phyloP scores from a whole-genome alignment of 2,888 invertebrate genomes.

The Hydriomena furcata region DNA sequence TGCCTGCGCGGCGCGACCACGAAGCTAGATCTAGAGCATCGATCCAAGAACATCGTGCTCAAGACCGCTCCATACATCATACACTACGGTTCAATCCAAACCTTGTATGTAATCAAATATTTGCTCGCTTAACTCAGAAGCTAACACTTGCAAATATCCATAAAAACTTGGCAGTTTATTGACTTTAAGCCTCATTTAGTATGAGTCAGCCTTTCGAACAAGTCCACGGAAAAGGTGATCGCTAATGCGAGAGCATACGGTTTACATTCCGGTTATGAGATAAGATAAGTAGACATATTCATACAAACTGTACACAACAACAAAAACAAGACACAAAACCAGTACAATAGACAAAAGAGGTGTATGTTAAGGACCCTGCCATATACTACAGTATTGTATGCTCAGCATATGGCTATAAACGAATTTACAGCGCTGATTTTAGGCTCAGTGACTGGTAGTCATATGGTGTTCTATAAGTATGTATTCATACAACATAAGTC shows the following conservation, averaged over 20 bases:
- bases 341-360: too few species aligned
- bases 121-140: constrained; percentile 41
- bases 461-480: constrained; percentile 40
- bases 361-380: too few species aligned
- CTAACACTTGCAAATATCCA: constrained; percentile 42
- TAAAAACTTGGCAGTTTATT: constrained; percentile 55
- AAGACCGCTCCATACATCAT: constrained; percentile 56
- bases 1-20: constrained; percentile 67
- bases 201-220: constrained; percentile 55
- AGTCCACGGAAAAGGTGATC: constrained; percentile 46
- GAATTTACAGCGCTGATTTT: too few species aligned
- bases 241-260: constrained; percentile 42
- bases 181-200: constrained; percentile 54
- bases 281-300: too few species aligned
- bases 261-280: constrained; percentile 44
- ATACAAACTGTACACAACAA: too few species aligned
- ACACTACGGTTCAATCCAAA: constrained; percentile 58
- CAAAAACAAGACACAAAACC: too few species aligned
- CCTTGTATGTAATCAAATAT: constrained; percentile 41
- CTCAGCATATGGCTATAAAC: too few species aligned
- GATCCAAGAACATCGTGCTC: constrained; percentile 61
- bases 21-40: constrained; percentile 71
- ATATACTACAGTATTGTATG: too few species aligned
- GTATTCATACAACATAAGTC: constrained; percentile 45
- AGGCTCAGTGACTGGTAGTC: too few species aligned